Percentiles rank a stretch among this genome's conserved stretches.
phyloP scores from a whole-genome alignment of 2,797 vertebrate genomes.

The Eupleurogrammus muticus region DNA sequence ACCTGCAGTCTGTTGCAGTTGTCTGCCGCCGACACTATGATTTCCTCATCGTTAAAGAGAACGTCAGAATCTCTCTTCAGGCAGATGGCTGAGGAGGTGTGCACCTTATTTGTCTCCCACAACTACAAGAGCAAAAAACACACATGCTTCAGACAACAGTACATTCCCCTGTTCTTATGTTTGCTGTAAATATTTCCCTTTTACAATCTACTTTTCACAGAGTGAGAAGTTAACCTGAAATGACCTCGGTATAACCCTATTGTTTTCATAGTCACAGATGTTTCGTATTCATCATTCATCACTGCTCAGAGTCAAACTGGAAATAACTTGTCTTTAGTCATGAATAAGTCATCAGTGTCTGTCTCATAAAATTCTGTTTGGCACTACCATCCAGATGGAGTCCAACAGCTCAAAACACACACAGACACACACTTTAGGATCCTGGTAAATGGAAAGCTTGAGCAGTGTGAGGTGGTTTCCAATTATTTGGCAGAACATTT shows the following conservation, averaged over 20 bases:
- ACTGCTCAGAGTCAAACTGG: slow-evolving; percentile 11
- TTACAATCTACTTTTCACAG: not conserved
- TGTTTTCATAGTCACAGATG: not conserved
- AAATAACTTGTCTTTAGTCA: slow-evolving; percentile 1
- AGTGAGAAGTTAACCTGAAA: not conserved
- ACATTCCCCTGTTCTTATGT: not conserved
- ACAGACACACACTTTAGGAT: not conserved
- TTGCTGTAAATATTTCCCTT: not conserved
- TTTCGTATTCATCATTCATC: slow-evolving; percentile 5
- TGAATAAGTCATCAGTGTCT: slow-evolving; percentile 20
- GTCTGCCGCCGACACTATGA: slow-evolving; percentile 89
- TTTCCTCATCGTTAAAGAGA: slow-evolving; percentile 82
- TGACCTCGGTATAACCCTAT: not conserved
- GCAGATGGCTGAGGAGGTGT: slow-evolving; percentile 88
- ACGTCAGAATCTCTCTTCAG: slow-evolving; percentile 93
- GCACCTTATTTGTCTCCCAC: slow-evolving; percentile 95
- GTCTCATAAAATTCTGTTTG: not conserved
- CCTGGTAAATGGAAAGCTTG: not conserved
- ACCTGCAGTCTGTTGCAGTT: slow-evolving; percentile 92
- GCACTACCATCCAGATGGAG: slow-evolving; percentile 5
- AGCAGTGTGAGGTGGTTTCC: not conserved
- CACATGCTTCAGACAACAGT: not conserved
- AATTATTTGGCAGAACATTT: not conserved
- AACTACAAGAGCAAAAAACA: slow-evolving; percentile 78
- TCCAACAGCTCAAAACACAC: not conserved